Conservation (phyloP, 2,113 vertebrate genomes). For the Petroica traversi region DNA sequence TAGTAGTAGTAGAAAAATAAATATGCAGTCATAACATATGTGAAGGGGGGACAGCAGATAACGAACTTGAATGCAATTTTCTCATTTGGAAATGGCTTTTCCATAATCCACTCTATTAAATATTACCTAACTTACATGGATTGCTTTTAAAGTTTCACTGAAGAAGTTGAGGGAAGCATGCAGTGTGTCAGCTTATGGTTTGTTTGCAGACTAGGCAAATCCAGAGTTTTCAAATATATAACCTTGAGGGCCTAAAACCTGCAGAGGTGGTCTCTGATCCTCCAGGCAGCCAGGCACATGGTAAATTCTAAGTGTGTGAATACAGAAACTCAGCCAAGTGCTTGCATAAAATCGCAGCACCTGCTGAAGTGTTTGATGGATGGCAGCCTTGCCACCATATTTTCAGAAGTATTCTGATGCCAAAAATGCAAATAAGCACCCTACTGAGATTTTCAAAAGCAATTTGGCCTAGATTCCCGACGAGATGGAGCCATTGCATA, state of each 20-base stretch:
- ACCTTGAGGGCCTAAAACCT: constrained; percentile 20
- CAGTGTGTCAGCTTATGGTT: neutral
- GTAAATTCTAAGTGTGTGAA: constrained; percentile 17
- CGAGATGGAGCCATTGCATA: constrained; percentile 24
- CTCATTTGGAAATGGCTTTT: constrained; percentile 28
- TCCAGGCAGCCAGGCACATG: constrained; percentile 18
- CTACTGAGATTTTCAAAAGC: constrained; percentile 57
- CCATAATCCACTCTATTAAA: constrained; percentile 15
- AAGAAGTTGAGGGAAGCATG: neutral
- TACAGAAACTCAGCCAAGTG: constrained; percentile 23
- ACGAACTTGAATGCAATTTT: constrained; percentile 3
- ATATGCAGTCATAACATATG: neutral
- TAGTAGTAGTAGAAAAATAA: constrained; percentile 30
- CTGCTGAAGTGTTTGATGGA: constrained; percentile 58
- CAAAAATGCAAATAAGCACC: constrained; percentile 57
- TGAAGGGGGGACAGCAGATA: neutral
- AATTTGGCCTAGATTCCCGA: constrained; percentile 50
- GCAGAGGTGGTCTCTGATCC: constrained; percentile 38
- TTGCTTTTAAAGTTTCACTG: constrained; percentile 12
- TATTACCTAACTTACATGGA: neutral
- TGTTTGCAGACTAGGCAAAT: constrained; percentile 29
- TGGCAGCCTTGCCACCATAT: constrained; percentile 51
- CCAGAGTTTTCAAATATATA: constrained; percentile 37
- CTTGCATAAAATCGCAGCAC: constrained; percentile 54
- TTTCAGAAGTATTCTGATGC: constrained; percentile 41